Evolutionary conservation across 2,888 invertebrate species (phyloP).

Genomic region (Platerodrilus igneus): DNA sequence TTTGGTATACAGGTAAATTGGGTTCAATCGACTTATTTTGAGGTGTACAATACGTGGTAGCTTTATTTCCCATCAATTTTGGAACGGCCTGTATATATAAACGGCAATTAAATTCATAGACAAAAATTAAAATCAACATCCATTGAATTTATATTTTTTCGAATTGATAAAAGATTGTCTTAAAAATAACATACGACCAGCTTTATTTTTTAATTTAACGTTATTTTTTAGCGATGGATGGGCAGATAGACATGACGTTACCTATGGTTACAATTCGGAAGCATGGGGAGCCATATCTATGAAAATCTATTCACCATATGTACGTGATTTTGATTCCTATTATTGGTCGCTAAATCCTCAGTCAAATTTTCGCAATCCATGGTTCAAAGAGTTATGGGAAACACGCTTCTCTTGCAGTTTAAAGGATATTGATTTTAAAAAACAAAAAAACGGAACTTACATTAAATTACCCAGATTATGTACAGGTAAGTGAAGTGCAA

Average conservation of each 20-base stretch:
- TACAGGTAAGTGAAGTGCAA: too few species aligned
- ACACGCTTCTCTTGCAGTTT: conserved; percentile 60
- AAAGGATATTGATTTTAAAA: conserved; percentile 12
- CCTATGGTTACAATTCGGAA: conserved; percentile 59
- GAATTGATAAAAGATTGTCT: too few species aligned
- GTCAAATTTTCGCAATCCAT: conserved; percentile 64
- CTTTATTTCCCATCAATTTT: too few species aligned
- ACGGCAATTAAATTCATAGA: too few species aligned
- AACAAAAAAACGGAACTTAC: neutral
- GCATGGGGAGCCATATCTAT: conserved; percentile 70
- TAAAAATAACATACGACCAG: too few species aligned
- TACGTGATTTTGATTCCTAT: conserved; percentile 60
- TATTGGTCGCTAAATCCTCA: conserved; percentile 62
- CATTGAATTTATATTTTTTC: neutral
- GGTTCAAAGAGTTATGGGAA: conserved; percentile 77
- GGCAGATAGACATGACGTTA: conserved; percentile 71
- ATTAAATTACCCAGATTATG: too few species aligned
- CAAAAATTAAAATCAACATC: neutral
- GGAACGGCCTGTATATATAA: too few species aligned
- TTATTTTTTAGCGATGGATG: conserved; percentile 62
- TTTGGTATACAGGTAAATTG: too few species aligned
- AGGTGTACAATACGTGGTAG: too few species aligned
- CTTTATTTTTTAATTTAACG: too few species aligned
- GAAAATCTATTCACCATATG: conserved; percentile 68
- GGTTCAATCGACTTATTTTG: too few species aligned